Evolutionary conservation across 2,888 invertebrate genomes (phyloP), one percentile per base, ranked within the genome.

Genomic region (Drosophila macrospina): DNA sequence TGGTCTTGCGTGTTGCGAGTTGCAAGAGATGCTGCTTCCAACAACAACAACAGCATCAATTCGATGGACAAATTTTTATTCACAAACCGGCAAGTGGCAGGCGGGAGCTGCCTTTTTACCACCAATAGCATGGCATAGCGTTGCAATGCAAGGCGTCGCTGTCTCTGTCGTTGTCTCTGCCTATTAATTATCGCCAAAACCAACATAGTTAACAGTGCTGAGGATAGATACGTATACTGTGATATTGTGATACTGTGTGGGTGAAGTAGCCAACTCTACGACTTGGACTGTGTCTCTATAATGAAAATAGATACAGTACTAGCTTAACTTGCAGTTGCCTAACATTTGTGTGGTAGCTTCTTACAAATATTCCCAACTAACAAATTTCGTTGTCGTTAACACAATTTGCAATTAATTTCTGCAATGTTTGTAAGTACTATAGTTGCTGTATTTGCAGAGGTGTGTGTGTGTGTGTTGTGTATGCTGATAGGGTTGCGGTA

Each of bases 61-160:
- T 62, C 62, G 67, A 68, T 74, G 69, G 74, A 88, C 83, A 88
- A 83, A 86, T 86, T 86, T 88, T 70, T 86, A 79, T 86, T 56
- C 72, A 67, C 70, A 69, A 69, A 60, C 65, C 59, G 70, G 34
- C 63, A 70, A 72, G 69, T 67, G 64, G 73, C 70, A 47, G 30
- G 30, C 55, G 28, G 10, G 11, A 44, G 47, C 5, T 48, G 30
- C 48, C 48, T 34, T 32, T 39, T 28, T 28, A 6, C 28, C 28
- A 6, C 28, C 28, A 5, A 28, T 28, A 28, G 28, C 28, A 6
- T 28, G 28, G 8, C 28, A 20, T 20, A 3, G 20, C 13, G 24
- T 66, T 51, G 57, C 36, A 13, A 13, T 36, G 34, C 34, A 32
- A 73, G 68, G 67, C 70, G 74, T 69, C 52, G 61, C 55, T 67